phyloP scores from a whole-genome alignment of 2,113 vertebrate genomes.

The Syngnathus scovelli region DNA sequence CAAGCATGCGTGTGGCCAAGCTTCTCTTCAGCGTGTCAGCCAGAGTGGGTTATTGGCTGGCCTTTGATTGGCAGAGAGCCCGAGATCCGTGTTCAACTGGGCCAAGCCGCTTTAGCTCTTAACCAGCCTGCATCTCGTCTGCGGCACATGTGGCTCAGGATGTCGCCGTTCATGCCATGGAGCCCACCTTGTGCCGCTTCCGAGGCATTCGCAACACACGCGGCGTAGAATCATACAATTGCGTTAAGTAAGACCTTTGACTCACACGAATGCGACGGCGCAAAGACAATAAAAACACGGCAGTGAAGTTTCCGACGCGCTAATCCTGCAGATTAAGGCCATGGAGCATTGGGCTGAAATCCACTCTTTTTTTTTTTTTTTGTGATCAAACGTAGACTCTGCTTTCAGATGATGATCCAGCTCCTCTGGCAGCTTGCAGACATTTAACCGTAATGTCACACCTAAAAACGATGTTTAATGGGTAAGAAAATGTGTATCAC shows the following conservation, averaged over 20 bases:
- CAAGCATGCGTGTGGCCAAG: slow-evolving; percentile 20
- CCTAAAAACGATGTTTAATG: not conserved
- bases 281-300: slow-evolving; percentile 11
- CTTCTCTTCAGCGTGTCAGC: slow-evolving; percentile 29
- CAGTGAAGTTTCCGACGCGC: slow-evolving; percentile 27
- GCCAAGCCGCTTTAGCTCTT: slow-evolving; percentile 74
- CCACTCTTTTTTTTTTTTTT: slow-evolving; percentile 50
- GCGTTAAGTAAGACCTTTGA: not conserved
- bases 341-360: slow-evolving; percentile 46
- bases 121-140: slow-evolving; percentile 40
- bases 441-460: slow-evolving; percentile 7
- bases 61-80: slow-evolving; percentile 64
- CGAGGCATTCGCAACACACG: not conserved
- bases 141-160: slow-evolving; percentile 30
- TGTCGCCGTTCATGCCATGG: slow-evolving; percentile 12
- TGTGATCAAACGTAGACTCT: slow-evolving; percentile 23
- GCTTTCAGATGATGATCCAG: slow-evolving; percentile 14
- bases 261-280: not conserved
- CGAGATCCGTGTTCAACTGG: slow-evolving; percentile 66
- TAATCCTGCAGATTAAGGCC: slow-evolving; percentile 73
- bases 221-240: not conserved
- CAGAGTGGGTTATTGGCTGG: slow-evolving; percentile 51
- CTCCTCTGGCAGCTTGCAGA: slow-evolving; percentile 1
- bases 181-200: slow-evolving; percentile 18
- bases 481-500: no score